phyloP scores from a whole-genome alignment of 2,888 invertebrate species.

The Brachynemurus nebulosus region DNA sequence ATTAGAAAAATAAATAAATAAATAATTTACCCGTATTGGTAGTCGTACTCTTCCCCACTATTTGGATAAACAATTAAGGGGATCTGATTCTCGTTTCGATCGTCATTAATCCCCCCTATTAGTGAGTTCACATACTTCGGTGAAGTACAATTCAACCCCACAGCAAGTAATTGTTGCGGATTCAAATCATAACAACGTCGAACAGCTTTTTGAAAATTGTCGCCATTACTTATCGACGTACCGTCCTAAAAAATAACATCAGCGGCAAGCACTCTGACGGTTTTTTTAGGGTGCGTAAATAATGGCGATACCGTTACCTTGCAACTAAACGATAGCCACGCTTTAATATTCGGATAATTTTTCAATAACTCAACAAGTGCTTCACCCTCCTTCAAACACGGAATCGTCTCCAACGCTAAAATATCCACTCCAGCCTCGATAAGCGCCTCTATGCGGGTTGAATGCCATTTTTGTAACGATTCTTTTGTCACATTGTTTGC shows the following conservation, averaged over 20 bases:
- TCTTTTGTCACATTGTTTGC: constrained; percentile 47
- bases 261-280: no score
- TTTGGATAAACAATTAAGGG: constrained; percentile 86
- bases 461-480: constrained; percentile 69
- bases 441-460: constrained; percentile 63
- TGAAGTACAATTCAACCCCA: constrained; percentile 80
- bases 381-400: constrained; percentile 69
- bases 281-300: no score
- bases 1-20: background rate
- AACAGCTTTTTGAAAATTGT: constrained; percentile 59
- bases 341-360: constrained; percentile 63
- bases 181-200: constrained; percentile 43
- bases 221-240: constrained; percentile 59
- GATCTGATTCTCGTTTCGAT: constrained; percentile 35
- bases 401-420: constrained; percentile 85
- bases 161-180: constrained; percentile 61
- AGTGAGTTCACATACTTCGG: constrained; percentile 51
- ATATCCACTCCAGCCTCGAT: constrained; percentile 71
- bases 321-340: constrained; percentile 83
- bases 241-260: constrained; percentile 37
- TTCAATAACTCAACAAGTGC: constrained; percentile 65
- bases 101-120: constrained; percentile 39
- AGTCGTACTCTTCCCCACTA: constrained; percentile 71
- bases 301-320: constrained; percentile 40
- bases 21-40: constrained; percentile 45